A percentile compares a stretch with the other conserved stretches of the same genome.
phyloP scores from a whole-genome alignment of 2,113 vertebrate species.

The Pangasianodon hypophthalmus region DNA sequence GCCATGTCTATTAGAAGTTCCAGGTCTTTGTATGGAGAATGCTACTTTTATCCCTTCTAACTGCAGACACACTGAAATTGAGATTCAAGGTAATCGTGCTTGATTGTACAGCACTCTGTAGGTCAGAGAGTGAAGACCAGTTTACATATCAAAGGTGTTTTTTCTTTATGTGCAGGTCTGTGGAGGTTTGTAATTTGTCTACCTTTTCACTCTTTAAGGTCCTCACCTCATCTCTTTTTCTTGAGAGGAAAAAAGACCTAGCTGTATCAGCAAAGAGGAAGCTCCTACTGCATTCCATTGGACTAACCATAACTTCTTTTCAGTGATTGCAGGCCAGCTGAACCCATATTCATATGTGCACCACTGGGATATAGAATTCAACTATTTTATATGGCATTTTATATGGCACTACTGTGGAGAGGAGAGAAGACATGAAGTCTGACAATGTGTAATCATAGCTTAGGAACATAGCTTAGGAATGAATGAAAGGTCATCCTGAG shows the following conservation, averaged over 20 bases:
- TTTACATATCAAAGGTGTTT: constrained; percentile 49
- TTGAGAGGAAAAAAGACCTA: constrained; percentile 14
- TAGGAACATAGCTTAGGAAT: background rate
- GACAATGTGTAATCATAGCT: background rate
- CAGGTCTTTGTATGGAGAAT: constrained; percentile 32
- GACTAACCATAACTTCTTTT: background rate
- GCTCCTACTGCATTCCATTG: background rate
- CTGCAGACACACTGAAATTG: constrained; percentile 4
- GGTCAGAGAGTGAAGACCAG: constrained; percentile 43
- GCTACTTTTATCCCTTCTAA: constrained; percentile 21
- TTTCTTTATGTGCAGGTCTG: constrained; percentile 25
- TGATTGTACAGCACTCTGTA: constrained; percentile 42
- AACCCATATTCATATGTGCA: background rate
- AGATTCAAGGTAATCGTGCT: constrained; percentile 48
- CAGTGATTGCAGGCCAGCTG: background rate
- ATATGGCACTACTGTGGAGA: background rate
- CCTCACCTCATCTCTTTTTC: constrained; percentile 23
- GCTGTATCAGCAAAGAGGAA: constrained; percentile 13
- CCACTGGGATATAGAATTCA: background rate
- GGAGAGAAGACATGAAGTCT: background rate
- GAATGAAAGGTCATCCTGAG: constrained; percentile 3
- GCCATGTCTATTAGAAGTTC: constrained; percentile 31
- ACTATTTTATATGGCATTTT: background rate
- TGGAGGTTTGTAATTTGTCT: constrained; percentile 46
- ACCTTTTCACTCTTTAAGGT: constrained; percentile 48